phyloP scores from a whole-genome alignment of 2,888 invertebrate genomes.

The Drosophila vallismaia region DNA sequence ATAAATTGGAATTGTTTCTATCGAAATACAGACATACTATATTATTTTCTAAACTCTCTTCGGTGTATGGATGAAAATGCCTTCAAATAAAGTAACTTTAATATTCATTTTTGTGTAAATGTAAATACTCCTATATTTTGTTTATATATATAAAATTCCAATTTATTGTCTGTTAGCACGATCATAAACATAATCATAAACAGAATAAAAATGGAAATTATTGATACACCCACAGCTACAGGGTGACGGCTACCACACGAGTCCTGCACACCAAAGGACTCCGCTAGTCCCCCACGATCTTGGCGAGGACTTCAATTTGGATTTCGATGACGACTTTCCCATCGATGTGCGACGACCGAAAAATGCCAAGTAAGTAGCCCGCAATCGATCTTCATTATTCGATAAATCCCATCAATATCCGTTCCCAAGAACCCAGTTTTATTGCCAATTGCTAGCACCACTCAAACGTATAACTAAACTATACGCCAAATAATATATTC shows the following conservation, averaged over 20 bases:
- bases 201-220: not conserved
- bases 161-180: conserved; percentile 72
- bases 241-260: conserved; percentile 94
- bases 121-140: conserved; percentile 1
- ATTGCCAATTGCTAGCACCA: not conserved
- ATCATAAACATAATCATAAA: no score
- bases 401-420: not conserved
- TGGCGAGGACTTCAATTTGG: conserved; percentile 88
- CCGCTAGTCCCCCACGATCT: conserved; percentile 91
- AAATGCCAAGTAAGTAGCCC: conserved; percentile 93
- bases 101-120: not conserved
- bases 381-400: not conserved
- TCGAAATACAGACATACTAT: not conserved
- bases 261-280: conserved; percentile 90
- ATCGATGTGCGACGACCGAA: conserved; percentile 87
- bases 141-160: conserved; percentile 67
- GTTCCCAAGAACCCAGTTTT: not conserved
- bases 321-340: conserved; percentile 84
- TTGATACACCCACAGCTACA: conserved; percentile 87
- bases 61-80: not conserved
- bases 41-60: conserved; percentile 23
- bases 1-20: conserved; percentile 75
- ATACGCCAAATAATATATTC: not conserved
- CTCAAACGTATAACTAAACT: not conserved
- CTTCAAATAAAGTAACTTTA: not conserved